Evolutionary conservation across 2,797 vertebrate genomes (phyloP), one percentile per base, ranked within the genome.

Genomic region (Acrocephalus scirpaceus): DNA sequence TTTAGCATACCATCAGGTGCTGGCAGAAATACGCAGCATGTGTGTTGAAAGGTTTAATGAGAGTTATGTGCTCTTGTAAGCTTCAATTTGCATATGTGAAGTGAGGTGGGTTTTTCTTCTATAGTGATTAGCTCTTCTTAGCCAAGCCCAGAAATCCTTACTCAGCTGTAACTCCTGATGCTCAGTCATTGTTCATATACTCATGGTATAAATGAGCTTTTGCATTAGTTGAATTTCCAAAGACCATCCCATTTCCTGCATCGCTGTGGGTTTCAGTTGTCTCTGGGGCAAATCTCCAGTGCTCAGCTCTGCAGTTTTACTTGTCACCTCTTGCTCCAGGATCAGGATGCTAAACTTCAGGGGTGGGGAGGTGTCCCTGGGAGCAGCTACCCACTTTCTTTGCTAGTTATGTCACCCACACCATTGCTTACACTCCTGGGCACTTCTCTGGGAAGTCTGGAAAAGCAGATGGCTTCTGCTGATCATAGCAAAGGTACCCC

Each of bases 1-100:
- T 95, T 95, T 81, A 95, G 64, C 76, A 11, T 20, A 88, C 54
- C 71, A 86, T 82, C 93, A 93, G 80, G 69, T 94, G 86, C 84
- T 80, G 75, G 90, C 89, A 95, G 80, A 93, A 96, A 92, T 94
- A 95, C 36, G 13, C 45, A 90, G 79, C 8, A 1, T 81, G 65
- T 62, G n/a, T 69, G 36, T 73, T 86, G 83, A 92, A 86, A 94
- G 42, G 67, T 91, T 69, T 77, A 95, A 90, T 85, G 74, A 66
- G 79, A 80, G 45, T 81, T 93, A 62, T 17, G 32, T 71, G 60
- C 45, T 85, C 29, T 69, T 84, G 50, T 92, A 85, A 76, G 65
- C 53, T 82, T 20, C 83, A 87, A 58, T 95, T 95, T 95, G 60
- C 79, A 70, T 94, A 86, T 5, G 10, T 67, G 67, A 95, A 88